Evolutionary conservation across 2,888 invertebrate species (phyloP), one percentile per base, ranked within the genome.

Genomic region (Rhamnusium bicolor): DNA sequence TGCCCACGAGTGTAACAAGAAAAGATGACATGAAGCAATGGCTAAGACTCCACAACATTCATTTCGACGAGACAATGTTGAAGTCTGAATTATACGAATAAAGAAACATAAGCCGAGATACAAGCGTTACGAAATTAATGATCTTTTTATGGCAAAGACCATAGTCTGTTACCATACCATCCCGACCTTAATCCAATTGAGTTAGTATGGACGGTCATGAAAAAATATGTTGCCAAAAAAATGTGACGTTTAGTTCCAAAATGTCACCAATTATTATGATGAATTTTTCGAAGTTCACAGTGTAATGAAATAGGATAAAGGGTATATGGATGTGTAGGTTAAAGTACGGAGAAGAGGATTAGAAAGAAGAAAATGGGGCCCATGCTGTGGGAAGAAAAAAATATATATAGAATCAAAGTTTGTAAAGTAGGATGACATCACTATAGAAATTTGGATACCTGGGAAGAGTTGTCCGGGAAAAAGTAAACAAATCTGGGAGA

Each of bases 41-140:
- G 76, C 29, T 76, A n/a, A 46, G 51, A 54, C 19, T 29, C 12
- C 19, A 18, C 51, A 72, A 72, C 53, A 46, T 70, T 62, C 32
- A 12, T 24, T 62, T 73, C 67, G 21, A 56, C 24, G 74, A 66
- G 19, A 49, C 67, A 12, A 62, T 77, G 70, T 65, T 74, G 46
- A 76, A 74, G 65, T 19, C 58, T 8, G 67, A 70, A 21, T 27
- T 76, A 19, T 76, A 76, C 29, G 68, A 54, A 65, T 75, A 32
- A 74, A 68, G 62, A n/a, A 66, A 5, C 27, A 68, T 51, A 60
- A 67, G 32, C 54, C 63, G 47, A 14, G 10, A 12, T 47, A 60
- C 18, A 47, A 46, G 56, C 29, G 29, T 1, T 70, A 47, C 19
- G 62, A 70, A 24, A 56, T 70, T 16, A 18, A 67, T 24, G 21